phyloP scores from a whole-genome alignment of 1,140 invertebrate genomes.

The Leptinotarsa lineolata region DNA sequence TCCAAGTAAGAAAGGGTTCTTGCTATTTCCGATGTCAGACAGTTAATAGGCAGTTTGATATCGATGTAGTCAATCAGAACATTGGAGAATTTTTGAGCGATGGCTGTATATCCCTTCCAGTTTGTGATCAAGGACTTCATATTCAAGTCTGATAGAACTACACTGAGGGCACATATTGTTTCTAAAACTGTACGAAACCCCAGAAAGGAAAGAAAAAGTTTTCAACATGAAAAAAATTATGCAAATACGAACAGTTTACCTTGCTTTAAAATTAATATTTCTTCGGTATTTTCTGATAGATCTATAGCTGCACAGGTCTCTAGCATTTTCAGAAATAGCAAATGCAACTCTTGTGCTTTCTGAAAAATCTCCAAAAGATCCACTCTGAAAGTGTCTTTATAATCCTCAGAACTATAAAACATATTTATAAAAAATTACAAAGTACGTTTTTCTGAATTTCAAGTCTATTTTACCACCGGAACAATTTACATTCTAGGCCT shows the following conservation, averaged over 20 bases:
- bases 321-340: conserved; percentile 12
- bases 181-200: conserved; percentile 25
- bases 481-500: too few relatives aligned
- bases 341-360: conserved; percentile 29
- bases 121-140: conserved; percentile 30
- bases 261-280: conserved; percentile 1
- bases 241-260: not conserved
- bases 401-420: conserved; percentile 23
- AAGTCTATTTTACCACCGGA: too few relatives aligned
- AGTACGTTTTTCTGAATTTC: not conserved
- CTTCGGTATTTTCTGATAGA: not conserved
- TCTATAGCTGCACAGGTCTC: not conserved
- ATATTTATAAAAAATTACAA: not conserved
- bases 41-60: conserved; percentile 18
- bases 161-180: conserved; percentile 23
- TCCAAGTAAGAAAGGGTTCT: conserved; percentile 15
- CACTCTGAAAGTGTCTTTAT: conserved; percentile 22
- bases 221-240: not conserved
- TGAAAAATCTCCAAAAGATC: conserved; percentile 31
- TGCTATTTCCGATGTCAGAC: conserved; percentile 20
- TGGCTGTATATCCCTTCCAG: conserved; percentile 31
- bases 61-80: not conserved
- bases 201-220: not conserved
- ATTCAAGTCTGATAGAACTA: conserved; percentile 26
- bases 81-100: conserved; percentile 22